A percentile compares a stretch with the other conserved stretches of the same genome.
Evolutionary conservation across 2,888 invertebrate genomes (phyloP).

Genomic region (Myathropa florea): DNA sequence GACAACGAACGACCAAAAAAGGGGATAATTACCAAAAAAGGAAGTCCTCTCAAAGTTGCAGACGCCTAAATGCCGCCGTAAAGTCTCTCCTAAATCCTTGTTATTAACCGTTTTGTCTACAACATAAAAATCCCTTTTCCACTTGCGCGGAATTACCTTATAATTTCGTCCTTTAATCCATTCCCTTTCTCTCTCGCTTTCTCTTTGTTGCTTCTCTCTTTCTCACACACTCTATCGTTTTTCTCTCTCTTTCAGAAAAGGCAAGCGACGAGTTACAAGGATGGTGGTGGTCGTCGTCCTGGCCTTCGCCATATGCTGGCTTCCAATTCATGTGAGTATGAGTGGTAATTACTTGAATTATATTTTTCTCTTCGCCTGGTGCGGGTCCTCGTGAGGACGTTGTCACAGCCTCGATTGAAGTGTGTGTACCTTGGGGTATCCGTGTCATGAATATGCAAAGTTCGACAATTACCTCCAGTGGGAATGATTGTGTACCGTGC

Average conservation of each 20-base stretch:
- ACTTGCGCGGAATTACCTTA: constrained; percentile 16
- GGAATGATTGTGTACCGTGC: background rate
- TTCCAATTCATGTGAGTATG: constrained; percentile 91
- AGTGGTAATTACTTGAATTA: background rate
- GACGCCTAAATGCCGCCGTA: background rate
- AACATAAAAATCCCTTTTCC: constrained; percentile 44
- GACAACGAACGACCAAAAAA: background rate
- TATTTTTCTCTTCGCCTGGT: background rate
- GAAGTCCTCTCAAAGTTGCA: background rate
- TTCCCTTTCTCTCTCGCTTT: constrained; percentile 19
- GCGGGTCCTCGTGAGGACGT: background rate
- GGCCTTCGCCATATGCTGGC: constrained; percentile 96
- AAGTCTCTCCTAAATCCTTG: constrained; percentile 34
- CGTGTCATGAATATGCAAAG: background rate
- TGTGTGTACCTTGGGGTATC: background rate
- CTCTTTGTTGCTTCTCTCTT: constrained; percentile 7
- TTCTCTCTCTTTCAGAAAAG: constrained; percentile 83
- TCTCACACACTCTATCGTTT: background rate
- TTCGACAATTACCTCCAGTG: background rate
- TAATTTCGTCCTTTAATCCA: constrained; percentile 32
- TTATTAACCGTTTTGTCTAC: constrained; percentile 43
- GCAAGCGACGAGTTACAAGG: constrained; percentile 93
- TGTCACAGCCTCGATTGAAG: background rate
- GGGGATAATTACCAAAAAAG: constrained; percentile 30
- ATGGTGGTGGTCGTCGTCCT: constrained; percentile 95